Conservation (phyloP, 2,113 vertebrate genomes). For the Silurus meridionalis region DNA sequence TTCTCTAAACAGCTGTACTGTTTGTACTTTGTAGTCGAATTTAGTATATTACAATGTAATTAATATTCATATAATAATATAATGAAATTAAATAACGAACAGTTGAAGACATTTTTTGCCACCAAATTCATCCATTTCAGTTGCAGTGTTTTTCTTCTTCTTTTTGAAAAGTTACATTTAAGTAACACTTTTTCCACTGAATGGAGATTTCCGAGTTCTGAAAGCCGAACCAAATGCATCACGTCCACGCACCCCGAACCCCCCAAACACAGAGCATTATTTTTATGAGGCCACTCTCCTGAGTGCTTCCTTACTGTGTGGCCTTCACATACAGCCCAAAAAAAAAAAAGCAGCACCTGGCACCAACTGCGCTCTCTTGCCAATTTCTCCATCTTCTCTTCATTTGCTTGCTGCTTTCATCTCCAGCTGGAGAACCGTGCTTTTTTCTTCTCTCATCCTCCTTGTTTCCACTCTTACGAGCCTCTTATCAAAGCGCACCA, state of each 20-base stretch:
- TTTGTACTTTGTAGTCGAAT: too few species aligned
- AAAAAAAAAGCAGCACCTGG: slow-evolving; percentile 37
- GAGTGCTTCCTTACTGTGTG: slow-evolving; percentile 18
- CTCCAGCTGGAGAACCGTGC: slow-evolving; percentile 32
- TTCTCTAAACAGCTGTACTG: too few species aligned
- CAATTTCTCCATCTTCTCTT: slow-evolving; percentile 37
- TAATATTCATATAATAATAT: too few species aligned
- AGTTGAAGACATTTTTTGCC: too few species aligned
- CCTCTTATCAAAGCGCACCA: slow-evolving; percentile 44
- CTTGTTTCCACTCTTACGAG: slow-evolving; percentile 21
- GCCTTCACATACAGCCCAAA: not conserved
- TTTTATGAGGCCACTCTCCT: not conserved
- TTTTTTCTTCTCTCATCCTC: slow-evolving; percentile 27
- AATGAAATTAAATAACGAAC: too few species aligned
- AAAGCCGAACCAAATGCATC: not conserved
- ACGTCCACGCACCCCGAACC: not conserved
- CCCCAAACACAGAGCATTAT: not conserved
- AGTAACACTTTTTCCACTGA: too few species aligned
- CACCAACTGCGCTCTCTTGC: slow-evolving; percentile 6
- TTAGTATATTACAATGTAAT: too few species aligned
- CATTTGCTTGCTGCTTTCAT: slow-evolving; percentile 43
- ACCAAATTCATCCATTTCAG: too few species aligned
- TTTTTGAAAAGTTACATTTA: too few species aligned
- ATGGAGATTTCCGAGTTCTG: too few species aligned
- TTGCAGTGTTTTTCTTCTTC: too few species aligned